Base-by-base conservation (phyloP, 2,888 invertebrate genomes). In the Dysmachus trigonus region DNA sequence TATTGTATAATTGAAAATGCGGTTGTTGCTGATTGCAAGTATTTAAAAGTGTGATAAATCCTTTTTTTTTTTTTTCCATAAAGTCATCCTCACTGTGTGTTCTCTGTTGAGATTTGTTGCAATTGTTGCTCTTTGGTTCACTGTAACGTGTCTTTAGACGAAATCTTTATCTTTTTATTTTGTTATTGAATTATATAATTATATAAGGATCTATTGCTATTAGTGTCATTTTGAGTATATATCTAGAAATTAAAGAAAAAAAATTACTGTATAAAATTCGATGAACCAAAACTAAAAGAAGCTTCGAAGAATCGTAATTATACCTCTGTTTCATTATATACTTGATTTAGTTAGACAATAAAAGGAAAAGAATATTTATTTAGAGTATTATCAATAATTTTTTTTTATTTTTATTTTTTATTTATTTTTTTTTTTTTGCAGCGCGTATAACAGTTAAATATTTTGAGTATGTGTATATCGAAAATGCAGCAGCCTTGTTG, bases 391-490 rank as follows among this genome's bases (percentile, higher is more conserved):
- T 83, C 72, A 31, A 83, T 83, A 72, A 38, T 22, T 77, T 2
- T 31, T 31, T 2, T 31, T 31, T 31, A 3, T 31, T 41, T 41
- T 41, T 41, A 13, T 13, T 86, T 85, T 86, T n/a, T n/a, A n/a
- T n/a, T n/a, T n/a, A n/a, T n/a, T 31, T 31, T 31, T 41, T 41
- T 41, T 41, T 41, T 13, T 86, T 85, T 86, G 41, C 86, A 86
- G 87, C 87, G 71, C 84, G 85, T 86, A 87, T 87, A 83, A 81
- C 85, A 87, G 82, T 83, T 86, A 82, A 86, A 82, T 85, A 87
- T 83, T 87, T 85, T 76, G 53, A 72, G 83, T 83, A 83, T 72
- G 71, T 83, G 35, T 82, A 85, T 86, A 82, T 76, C 71, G 85
- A 82, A 79, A 85, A 62, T 74, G 85, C 87, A 86, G 83, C 62